Conservation (phyloP, 2,113 vertebrate genomes). For the Crocuta crocuta region DNA sequence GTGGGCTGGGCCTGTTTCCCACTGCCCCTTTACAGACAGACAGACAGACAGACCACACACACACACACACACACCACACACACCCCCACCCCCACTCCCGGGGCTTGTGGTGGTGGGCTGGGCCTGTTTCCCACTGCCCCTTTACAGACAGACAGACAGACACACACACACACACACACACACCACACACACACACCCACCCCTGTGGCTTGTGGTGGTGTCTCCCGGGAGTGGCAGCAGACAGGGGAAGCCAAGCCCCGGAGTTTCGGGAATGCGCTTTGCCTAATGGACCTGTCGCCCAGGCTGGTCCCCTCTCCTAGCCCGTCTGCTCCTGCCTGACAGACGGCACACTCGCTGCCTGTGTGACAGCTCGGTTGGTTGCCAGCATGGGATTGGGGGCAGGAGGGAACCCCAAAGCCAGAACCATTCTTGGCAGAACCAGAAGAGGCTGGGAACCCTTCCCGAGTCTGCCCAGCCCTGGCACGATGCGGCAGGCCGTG, state of each 20-base stretch:
- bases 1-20: background rate
- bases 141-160: no score
- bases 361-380: background rate
- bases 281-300: background rate
- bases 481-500: background rate
- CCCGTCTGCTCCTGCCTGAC: conserved; percentile 51
- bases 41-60: no score
- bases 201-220: background rate
- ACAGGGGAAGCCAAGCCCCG: background rate
- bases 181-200: background rate
- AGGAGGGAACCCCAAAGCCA: conserved; percentile 38
- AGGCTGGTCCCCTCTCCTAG: conserved; percentile 19
- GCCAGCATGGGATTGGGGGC: background rate
- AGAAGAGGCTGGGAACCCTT: background rate
- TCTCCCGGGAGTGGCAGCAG: background rate
- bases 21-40: no score
- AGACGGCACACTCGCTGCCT: background rate
- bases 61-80: background rate
- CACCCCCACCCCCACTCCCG: background rate
- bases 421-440: background rate
- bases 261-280: background rate
- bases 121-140: no score
- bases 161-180: no score
- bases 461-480: background rate
- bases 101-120: no score